Conservation (phyloP, 1,140 invertebrate species). For the Phthorimaea operculella region DNA sequence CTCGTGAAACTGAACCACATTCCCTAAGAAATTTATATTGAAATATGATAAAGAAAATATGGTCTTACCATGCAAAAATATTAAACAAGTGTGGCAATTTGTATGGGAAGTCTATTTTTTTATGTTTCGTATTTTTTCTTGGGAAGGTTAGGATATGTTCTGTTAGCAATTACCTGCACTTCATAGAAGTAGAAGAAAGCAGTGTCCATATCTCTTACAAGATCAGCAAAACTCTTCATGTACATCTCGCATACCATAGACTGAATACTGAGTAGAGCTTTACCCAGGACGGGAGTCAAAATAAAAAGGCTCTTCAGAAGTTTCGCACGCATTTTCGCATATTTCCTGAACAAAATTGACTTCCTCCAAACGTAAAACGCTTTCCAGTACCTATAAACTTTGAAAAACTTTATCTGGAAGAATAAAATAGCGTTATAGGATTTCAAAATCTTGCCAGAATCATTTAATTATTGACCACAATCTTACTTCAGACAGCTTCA, state of each 20-base stretch:
- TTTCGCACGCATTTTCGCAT: slow-evolving; percentile 67
- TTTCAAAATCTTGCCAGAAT: too few species aligned
- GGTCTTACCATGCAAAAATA: too few species aligned
- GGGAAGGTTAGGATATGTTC: too few species aligned
- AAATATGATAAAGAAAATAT: too few species aligned
- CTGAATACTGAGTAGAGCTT: slow-evolving; percentile 75
- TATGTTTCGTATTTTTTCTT: too few species aligned
- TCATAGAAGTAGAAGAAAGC: slow-evolving; percentile 76
- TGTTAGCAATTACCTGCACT: slow-evolving; percentile 70
- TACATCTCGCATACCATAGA: slow-evolving; percentile 76
- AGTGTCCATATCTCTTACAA: slow-evolving; percentile 67
- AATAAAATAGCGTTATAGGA: not conserved
- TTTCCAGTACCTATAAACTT: slow-evolving; percentile 82
- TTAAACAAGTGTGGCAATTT: too few species aligned
- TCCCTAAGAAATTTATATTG: too few species aligned
- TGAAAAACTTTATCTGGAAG: slow-evolving; percentile 77
- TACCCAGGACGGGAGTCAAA: slow-evolving; percentile 76
- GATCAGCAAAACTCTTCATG: slow-evolving; percentile 71
- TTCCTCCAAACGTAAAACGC: slow-evolving; percentile 84
- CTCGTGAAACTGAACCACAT: too few species aligned
- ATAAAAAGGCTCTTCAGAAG: slow-evolving; percentile 78
- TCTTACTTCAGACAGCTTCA: slow-evolving; percentile 71
- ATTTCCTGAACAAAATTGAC: slow-evolving; percentile 77
- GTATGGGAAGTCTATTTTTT: too few species aligned
- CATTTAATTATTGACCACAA: not conserved